phyloP scores from a whole-genome alignment of 2,888 invertebrate species.

The Epinotia bilunana region DNA sequence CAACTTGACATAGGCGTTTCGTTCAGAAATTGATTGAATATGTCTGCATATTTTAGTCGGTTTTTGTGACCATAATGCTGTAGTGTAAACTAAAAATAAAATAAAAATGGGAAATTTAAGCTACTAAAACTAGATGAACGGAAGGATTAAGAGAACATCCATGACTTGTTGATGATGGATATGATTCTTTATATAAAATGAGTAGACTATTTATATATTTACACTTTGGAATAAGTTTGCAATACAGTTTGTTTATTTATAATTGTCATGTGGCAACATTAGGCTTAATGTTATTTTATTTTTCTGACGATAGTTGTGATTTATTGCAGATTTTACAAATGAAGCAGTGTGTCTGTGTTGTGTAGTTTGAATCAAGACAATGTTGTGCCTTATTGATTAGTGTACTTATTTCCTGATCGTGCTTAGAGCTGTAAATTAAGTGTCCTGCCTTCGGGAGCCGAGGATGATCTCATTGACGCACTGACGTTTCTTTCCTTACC shows the following conservation, averaged over 20 bases:
- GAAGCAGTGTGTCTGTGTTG: conserved; percentile 37
- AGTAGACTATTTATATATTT: neutral
- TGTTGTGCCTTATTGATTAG: conserved; percentile 77
- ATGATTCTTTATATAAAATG: neutral
- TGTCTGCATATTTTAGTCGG: neutral
- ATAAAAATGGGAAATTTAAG: neutral
- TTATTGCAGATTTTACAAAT: conserved; percentile 43
- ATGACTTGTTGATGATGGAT: too few species aligned
- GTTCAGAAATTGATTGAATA: conserved; percentile 2
- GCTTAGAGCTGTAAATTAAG: conserved; percentile 44
- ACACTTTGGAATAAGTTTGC: conserved; percentile 13
- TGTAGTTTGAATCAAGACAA: conserved; percentile 60
- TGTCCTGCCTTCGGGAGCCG: conserved; percentile 59
- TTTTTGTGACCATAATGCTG: neutral
- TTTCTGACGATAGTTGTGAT: conserved; percentile 43
- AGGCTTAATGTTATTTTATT: conserved; percentile 41
- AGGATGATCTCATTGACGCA: conserved; percentile 83
- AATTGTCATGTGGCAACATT: conserved; percentile 28
- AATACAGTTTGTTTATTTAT: neutral
- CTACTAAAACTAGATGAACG: neutral
- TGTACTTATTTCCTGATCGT: conserved; percentile 54
- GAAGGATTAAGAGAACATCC: too few species aligned
- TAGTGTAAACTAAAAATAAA: too few species aligned
- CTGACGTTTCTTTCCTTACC: conserved; percentile 79
- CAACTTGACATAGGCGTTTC: neutral